These are phyloP conservation scores for Polia nebulosa DNA, from an alignment of 2,888 invertebrate genomes.

Conservation along the genomic window DNA sequence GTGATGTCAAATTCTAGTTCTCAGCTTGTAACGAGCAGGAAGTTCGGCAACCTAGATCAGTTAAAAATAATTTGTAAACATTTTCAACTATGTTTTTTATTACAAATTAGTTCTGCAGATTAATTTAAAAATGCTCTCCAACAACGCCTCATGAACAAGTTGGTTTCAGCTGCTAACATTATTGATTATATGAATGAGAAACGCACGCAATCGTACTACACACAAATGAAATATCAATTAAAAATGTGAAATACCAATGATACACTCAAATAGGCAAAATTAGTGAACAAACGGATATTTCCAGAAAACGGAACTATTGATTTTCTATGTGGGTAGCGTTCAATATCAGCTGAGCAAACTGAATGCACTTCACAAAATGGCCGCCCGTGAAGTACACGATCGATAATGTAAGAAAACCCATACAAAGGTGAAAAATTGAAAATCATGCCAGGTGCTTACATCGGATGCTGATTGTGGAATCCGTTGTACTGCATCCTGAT, in stretches of 20 bases:
- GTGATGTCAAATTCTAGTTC: not conserved
- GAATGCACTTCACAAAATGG: conserved; percentile 89
- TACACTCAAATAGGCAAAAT: conserved; percentile 2
- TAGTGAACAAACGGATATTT: conserved; percentile 10
- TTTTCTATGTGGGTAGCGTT: conserved; percentile 71
- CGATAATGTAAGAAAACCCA: conserved; percentile 50
- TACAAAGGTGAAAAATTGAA: conserved; percentile 27
- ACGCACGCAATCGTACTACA: not conserved
- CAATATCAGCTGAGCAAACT: conserved; percentile 81
- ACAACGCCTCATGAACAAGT: conserved; percentile 17
- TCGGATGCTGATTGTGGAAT: conserved; percentile 89
- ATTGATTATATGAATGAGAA: not conserved
- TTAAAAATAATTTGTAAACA: conserved; percentile 1
- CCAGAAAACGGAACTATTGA: conserved; percentile 59
- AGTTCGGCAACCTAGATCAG: not conserved
- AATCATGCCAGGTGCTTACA: conserved; percentile 77
- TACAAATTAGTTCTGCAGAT: not conserved
- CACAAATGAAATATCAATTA: not conserved
- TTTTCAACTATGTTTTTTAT: not conserved
- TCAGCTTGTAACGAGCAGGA: not conserved
- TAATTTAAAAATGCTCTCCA: not conserved
- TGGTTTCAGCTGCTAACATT: conserved; percentile 13
- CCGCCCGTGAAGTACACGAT: conserved; percentile 75
- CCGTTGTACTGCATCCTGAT: conserved; percentile 90
- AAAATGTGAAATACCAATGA: not conserved